Percentiles rank a stretch among this genome's conserved stretches.
Evolutionary conservation across 1,140 invertebrate genomes (phyloP).

Genomic region (Nautilus pompilius): DNA sequence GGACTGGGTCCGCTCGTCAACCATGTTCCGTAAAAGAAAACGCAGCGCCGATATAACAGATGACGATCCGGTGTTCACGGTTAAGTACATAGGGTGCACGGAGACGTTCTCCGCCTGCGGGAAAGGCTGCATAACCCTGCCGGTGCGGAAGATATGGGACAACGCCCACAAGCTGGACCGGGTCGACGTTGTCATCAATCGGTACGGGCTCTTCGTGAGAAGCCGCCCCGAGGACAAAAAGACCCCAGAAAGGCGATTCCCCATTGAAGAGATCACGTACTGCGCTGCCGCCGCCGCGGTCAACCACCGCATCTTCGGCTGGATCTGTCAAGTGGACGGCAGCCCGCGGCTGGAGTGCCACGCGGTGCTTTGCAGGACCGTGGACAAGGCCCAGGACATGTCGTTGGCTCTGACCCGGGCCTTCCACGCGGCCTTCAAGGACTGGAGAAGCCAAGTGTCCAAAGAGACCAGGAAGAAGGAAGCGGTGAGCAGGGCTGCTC

Average conservation of each 20-base stretch:
- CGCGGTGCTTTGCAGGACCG: conserved; percentile 36
- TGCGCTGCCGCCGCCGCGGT: conserved; percentile 26
- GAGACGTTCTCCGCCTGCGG: conserved; percentile 29
- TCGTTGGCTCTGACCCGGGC: conserved; percentile 38
- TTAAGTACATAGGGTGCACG: conserved; percentile 27
- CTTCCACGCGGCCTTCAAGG: conserved; percentile 37
- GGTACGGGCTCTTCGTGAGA: conserved; percentile 19
- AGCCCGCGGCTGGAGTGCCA: conserved; percentile 24
- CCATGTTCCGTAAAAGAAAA: conserved; percentile 28
- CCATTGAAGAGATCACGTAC: conserved; percentile 35
- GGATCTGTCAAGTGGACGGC: conserved; percentile 30
- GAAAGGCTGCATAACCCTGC: conserved; percentile 24
- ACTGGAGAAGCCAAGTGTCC: too few relatives aligned
- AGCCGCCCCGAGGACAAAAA: conserved; percentile 23
- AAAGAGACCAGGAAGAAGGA: too few relatives aligned
- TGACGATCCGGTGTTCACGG: conserved; percentile 29
- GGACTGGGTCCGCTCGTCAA: too few relatives aligned
- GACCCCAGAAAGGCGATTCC: conserved; percentile 12
- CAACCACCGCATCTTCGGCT: conserved; percentile 40
- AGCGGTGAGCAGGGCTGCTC: too few relatives aligned
- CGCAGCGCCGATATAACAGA: conserved; percentile 26
- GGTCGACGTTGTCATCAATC: conserved; percentile 20
- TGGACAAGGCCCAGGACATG: conserved; percentile 39
- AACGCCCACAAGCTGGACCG: conserved; percentile 23
- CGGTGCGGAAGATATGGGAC: conserved; percentile 35